Base-by-base conservation (phyloP, 2,113 vertebrate species). In the Pelecanoides urinatrix region DNA sequence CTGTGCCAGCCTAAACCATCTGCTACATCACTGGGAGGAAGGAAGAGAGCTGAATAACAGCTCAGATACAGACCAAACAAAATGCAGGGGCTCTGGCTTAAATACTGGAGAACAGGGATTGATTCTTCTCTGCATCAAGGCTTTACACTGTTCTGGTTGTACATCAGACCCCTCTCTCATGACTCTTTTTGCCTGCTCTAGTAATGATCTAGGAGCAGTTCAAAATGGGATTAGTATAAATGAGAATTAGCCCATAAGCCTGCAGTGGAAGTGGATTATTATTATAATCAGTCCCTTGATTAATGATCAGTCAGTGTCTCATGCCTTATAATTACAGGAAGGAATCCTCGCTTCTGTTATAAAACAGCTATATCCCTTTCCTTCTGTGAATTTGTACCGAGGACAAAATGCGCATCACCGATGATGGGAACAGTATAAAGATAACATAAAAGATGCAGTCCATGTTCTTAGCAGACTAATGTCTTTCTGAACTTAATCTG, bases 1-100 rank as follows among this genome's bases (percentile, higher is more conserved):
- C 81, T 94, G 88, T 68, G 74, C 73, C 74, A 92, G 61, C 47
- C 65, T 50, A 56, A 93, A 34, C 95, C 94, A 97, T 96, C 96
- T 97, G 97, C 67, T 55, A 50, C 77, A 90, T 66, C 50, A 49
- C 65, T 74, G 40, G 20, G 44, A 88, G 42, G 72, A 90, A 88
- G 72, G 72, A 71, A 83, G 29, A 29, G 65, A 91, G 42, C 25
- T 74, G 70, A 77, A 10, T 30, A 74, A 67, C 27, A 73, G 56
- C 50, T 92, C 50, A 56, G 56, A 80, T 10, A 52, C 26, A 90
- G 38, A 91, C 32, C 30, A 72, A 11, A 72, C n/a, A 6, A 72
- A 93, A 91, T 65, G 42, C 27, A 61, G 15, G 34, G 6, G 8
- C 49, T 87, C 68, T 81, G 86, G 29, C 27, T 88, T 15, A 56